Evolutionary conservation across 2,797 vertebrate species (phyloP).

Genomic region (Parauchenoglanis ngamensis): DNA sequence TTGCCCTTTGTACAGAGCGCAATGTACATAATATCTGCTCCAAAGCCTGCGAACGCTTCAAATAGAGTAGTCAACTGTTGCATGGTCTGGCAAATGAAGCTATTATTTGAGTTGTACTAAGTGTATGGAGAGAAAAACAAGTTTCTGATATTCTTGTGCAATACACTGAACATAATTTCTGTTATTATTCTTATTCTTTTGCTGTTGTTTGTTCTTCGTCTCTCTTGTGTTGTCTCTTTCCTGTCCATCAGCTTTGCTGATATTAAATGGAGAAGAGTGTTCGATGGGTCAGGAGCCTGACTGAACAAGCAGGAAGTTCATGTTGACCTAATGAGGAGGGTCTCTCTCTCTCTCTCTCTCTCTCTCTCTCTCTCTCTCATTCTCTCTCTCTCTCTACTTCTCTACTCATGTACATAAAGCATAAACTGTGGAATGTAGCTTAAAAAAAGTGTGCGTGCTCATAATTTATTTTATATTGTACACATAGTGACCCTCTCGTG

Average conservation of each 20-base stretch:
- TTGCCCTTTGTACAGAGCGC: conserved; percentile 82
- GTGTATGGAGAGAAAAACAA: conserved; percentile 80
- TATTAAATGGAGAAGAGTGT: conserved; percentile 35
- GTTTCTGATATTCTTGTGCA: conserved; percentile 83
- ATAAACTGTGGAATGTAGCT: conserved; percentile 58
- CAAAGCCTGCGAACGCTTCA: conserved; percentile 85
- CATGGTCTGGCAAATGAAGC: conserved; percentile 84
- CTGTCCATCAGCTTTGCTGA: conserved; percentile 39
- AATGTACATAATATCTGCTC: conserved; percentile 80
- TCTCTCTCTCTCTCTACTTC: conserved; percentile 3
- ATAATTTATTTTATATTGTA: conserved; percentile 53
- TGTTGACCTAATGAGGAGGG: conserved; percentile 42
- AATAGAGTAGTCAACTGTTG: conserved; percentile 86
- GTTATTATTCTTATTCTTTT: conserved; percentile 28
- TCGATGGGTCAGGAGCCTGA: conserved; percentile 43
- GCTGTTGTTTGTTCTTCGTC: conserved; percentile 25
- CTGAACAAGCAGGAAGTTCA: conserved; percentile 34
- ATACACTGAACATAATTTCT: conserved; percentile 77
- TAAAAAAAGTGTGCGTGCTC: conserved; percentile 37
- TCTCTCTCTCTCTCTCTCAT: conserved; percentile 12
- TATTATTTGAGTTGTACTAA: conserved; percentile 74
- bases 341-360: conserved; percentile 25
- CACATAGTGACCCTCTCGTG: conserved; percentile 37
- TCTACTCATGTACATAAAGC: conserved; percentile 50
- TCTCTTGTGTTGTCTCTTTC: conserved; percentile 36